phyloP scores from a whole-genome alignment of 2,797 vertebrate genomes.

The Notamacropus eugenii region DNA sequence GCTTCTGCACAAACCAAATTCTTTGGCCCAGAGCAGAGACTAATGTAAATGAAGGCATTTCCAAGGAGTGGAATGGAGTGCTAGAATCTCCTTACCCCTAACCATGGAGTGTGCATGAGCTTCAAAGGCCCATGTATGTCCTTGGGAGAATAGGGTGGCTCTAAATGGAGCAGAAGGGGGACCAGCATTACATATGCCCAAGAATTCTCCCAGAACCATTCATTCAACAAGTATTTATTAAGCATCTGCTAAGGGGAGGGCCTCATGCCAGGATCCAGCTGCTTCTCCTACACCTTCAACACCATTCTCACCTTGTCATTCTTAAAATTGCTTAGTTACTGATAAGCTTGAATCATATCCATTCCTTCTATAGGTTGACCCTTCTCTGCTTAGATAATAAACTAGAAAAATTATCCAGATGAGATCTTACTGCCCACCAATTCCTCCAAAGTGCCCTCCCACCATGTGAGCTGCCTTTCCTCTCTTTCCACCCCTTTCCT shows the following conservation, averaged over 20 bases:
- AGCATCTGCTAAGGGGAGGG: not conserved
- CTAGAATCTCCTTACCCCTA: not conserved
- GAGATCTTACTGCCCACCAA: not conserved
- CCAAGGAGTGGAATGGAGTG: not conserved
- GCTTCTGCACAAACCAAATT: not conserved
- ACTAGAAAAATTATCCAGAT: not conserved
- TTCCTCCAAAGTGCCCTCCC: not conserved
- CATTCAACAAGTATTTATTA: not conserved
- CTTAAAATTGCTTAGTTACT: not conserved
- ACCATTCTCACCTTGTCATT: not conserved
- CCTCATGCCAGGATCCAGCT: not conserved
- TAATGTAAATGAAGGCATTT: not conserved
- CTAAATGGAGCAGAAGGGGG: not conserved
- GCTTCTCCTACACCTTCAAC: not conserved
- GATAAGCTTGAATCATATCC: not conserved
- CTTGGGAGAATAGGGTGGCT: not conserved
- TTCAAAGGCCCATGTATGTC: not conserved
- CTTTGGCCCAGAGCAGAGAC: not conserved
- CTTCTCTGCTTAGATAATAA: not conserved
- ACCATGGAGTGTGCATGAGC: not conserved
- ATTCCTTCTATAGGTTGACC: not conserved
- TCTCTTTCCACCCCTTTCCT: not conserved
- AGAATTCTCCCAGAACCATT: not conserved
- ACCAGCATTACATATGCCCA: not conserved
- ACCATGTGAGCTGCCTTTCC: not conserved